phyloP scores from a whole-genome alignment of 2,888 invertebrate genomes.

The Nesidiocoris tenuis region DNA sequence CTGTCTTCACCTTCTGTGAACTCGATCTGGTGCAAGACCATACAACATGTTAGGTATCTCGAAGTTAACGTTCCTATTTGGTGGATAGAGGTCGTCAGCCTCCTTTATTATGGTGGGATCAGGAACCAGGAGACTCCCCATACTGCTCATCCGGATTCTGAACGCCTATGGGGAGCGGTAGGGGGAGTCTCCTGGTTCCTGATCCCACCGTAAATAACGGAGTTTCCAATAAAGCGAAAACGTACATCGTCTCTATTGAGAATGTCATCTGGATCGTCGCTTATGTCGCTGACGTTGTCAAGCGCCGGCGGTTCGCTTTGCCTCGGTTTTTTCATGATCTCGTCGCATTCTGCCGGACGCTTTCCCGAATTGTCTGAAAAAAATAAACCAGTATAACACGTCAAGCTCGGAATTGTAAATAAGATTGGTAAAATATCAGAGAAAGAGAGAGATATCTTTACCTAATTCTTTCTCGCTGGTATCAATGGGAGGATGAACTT shows the following conservation, averaged over 20 bases:
- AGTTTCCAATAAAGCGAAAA: too few relatives aligned
- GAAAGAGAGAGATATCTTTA: conserved; percentile 6
- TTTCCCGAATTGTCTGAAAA: background rate
- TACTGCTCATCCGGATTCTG: too few relatives aligned
- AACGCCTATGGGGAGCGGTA: too few relatives aligned
- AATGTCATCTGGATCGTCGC: conserved; percentile 86
- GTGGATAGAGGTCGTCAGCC: too few relatives aligned
- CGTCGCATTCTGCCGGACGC: conserved; percentile 29
- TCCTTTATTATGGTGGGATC: too few relatives aligned
- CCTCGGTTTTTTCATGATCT: conserved; percentile 54
- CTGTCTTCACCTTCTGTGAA: conserved; percentile 37
- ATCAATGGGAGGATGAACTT: conserved; percentile 19
- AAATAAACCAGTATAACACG: background rate
- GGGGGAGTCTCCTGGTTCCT: too few relatives aligned
- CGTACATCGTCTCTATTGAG: conserved; percentile 71
- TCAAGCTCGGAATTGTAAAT: too few relatives aligned
- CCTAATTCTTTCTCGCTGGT: conserved; percentile 19
- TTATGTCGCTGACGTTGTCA: conserved; percentile 78
- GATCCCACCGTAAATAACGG: too few relatives aligned
- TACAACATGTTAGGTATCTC: too few relatives aligned
- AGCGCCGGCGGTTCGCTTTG: conserved; percentile 50
- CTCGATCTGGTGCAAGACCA: conserved; percentile 10
- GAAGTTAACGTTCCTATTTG: too few relatives aligned
- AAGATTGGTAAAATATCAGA: too few relatives aligned
- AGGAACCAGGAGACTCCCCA: too few relatives aligned